These are phyloP conservation scores for Trachelus troglodyta DNA, from an alignment of 2,888 invertebrate species.

Conservation along the genomic window DNA sequence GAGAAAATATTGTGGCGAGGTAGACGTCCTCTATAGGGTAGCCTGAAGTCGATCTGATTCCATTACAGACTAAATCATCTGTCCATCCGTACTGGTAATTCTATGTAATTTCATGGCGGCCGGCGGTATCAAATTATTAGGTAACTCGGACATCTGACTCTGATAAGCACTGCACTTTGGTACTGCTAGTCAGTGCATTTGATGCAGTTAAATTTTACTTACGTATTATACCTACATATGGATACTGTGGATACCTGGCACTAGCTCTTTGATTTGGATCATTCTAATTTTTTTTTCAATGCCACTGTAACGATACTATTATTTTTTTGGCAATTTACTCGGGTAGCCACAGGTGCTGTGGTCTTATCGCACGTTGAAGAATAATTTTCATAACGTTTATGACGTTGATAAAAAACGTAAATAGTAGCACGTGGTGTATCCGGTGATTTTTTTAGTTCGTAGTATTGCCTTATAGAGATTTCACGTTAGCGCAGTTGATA, in stretches of 20 bases:
- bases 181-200: not conserved
- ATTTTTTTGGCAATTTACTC: no score
- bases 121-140: constrained; percentile 44
- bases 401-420: no score
- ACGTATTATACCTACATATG: not conserved
- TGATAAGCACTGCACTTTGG: constrained; percentile 1
- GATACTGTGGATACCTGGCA: not conserved
- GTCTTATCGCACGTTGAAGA: no score
- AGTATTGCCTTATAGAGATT: no score
- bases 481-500: no score
- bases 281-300: not conserved
- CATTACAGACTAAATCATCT: constrained; percentile 25
- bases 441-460: no score
- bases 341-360: no score
- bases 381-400: no score
- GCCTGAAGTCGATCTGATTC: constrained; percentile 19
- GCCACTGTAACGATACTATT: no score
- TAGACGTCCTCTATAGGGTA: constrained; percentile 11
- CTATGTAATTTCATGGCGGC: constrained; percentile 38
- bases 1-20: constrained; percentile 5
- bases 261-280: not conserved
- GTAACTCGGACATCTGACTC: constrained; percentile 42
- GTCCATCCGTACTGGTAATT: constrained; percentile 36
- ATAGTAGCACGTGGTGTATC: no score
- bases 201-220: not conserved